phyloP scores from a whole-genome alignment of 2,113 vertebrate species.

The Gobius niger region DNA sequence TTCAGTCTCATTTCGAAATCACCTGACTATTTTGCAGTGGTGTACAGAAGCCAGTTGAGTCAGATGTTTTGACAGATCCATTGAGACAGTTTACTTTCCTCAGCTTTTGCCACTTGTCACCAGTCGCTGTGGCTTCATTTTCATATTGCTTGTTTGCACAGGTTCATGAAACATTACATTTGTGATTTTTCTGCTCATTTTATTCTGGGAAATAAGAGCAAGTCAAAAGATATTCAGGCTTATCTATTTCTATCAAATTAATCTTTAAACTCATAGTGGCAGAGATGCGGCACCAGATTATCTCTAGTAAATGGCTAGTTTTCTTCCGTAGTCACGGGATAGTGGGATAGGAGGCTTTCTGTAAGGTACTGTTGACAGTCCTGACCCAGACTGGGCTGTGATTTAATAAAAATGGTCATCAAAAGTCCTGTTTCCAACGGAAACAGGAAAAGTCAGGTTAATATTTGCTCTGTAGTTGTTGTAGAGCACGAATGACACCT shows the following conservation, averaged over 20 bases:
- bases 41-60: conserved; percentile 13
- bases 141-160: conserved; percentile 31
- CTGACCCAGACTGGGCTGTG: not conserved
- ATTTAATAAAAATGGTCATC: not conserved
- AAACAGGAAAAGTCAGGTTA: not conserved
- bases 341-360: too few relatives aligned
- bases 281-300: too few relatives aligned
- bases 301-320: too few relatives aligned
- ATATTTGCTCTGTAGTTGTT: conserved; percentile 28
- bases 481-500: conserved; percentile 45
- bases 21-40: conserved; percentile 4
- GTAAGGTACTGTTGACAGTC: too few relatives aligned
- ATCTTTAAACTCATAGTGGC: too few relatives aligned
- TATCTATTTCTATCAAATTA: too few relatives aligned
- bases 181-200: not conserved
- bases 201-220: not conserved
- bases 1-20: conserved; percentile 30
- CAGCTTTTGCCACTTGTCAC: conserved; percentile 51
- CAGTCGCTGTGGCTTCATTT: conserved; percentile 37
- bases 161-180: not conserved
- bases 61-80: conserved; percentile 31
- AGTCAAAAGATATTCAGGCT: too few relatives aligned
- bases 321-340: too few relatives aligned
- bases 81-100: conserved; percentile 35
- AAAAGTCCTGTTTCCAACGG: too few relatives aligned